A percentile compares a stretch with the other conserved stretches of the same genome.
Conservation (phyloP, 1,140 invertebrate species). For the Philaenus spumarius region DNA sequence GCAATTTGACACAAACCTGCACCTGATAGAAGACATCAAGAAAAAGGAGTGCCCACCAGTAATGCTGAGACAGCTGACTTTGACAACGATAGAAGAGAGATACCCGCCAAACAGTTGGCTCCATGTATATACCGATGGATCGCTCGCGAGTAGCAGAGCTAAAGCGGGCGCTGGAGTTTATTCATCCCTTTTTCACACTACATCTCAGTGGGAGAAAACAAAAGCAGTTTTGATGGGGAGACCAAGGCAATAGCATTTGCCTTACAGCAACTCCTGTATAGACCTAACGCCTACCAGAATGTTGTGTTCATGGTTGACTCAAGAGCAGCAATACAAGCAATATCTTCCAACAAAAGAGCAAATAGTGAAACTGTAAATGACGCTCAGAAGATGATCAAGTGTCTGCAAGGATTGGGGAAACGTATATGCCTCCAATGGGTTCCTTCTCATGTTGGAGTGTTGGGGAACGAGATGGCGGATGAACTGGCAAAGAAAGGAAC, state of each 20-base stretch:
- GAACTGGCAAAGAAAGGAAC: background rate
- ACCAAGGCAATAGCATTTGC: background rate
- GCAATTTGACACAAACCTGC: background rate
- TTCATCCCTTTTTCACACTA: background rate
- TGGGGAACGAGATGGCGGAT: background rate
- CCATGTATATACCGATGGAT: too few relatives aligned
- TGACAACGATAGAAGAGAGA: background rate
- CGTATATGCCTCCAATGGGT: background rate
- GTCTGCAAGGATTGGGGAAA: background rate
- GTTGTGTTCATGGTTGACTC: background rate
- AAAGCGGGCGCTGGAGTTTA: too few relatives aligned
- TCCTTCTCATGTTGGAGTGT: background rate
- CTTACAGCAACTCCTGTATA: background rate
- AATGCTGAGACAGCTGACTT: background rate
- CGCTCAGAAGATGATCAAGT: background rate
- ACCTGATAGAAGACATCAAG: too few relatives aligned
- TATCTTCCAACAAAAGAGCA: background rate
- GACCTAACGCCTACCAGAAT: background rate
- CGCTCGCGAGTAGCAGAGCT: too few relatives aligned
- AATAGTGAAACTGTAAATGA: background rate
- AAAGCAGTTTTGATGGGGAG: background rate
- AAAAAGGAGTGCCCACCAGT: background rate
- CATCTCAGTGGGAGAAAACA: background rate
- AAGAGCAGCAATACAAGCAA: background rate
- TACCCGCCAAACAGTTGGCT: background rate